These are phyloP conservation scores for Rhamphomyia laevipes DNA, from an alignment of 2,888 invertebrate species.

Conservation along the genomic window DNA sequence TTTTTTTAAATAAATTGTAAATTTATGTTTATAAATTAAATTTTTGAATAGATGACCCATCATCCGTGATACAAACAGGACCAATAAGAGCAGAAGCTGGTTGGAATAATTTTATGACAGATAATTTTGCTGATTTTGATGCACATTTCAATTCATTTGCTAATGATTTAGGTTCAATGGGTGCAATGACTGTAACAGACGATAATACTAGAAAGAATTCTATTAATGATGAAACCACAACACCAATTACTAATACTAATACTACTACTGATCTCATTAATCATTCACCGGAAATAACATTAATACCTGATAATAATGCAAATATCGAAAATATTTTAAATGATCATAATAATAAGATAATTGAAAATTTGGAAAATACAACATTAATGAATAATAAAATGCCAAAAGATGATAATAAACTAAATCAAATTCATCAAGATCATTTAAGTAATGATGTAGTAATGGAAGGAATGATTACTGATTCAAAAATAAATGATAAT, in stretches of 20 bases:
- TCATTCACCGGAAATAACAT: too few relatives aligned
- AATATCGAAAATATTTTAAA: background rate
- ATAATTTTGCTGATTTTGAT: constrained; percentile 37
- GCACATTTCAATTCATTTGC: constrained; percentile 29
- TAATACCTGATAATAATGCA: background rate
- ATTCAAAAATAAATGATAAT: too few relatives aligned
- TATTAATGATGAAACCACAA: background rate
- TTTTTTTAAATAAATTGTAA: too few relatives aligned
- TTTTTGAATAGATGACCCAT: constrained; percentile 3
- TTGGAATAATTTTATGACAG: constrained; percentile 28
- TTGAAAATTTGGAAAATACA: too few relatives aligned
- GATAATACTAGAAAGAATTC: background rate
- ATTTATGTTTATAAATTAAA: background rate
- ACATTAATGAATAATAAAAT: too few relatives aligned
- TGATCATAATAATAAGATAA: background rate
- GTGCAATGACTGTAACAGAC: background rate
- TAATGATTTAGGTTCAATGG: constrained; percentile 23
- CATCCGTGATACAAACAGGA: background rate
- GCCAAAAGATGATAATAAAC: too few relatives aligned
- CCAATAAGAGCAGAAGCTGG: constrained; percentile 15
- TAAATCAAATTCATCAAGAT: too few relatives aligned
- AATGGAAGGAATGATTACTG: too few relatives aligned
- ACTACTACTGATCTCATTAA: too few relatives aligned
- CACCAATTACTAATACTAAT: too few relatives aligned
- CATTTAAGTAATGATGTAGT: too few relatives aligned